Base-by-base conservation (phyloP, 2,888 invertebrate species). In the Coenonympha arcania region DNA sequence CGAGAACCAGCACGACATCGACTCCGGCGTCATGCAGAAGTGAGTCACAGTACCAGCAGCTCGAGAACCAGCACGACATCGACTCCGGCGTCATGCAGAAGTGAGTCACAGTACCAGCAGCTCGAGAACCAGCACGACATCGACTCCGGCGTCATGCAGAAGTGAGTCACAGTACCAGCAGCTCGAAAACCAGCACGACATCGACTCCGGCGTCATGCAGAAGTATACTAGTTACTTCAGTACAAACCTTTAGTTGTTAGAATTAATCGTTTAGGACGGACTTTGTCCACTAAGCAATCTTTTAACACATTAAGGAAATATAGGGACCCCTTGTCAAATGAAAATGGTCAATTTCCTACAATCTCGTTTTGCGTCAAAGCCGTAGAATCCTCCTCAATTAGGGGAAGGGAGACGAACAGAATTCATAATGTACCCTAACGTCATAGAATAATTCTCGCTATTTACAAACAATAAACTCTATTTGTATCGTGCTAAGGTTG, bases 121-220 rank as follows among this genome's bases (percentile, higher is more conserved):
- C 79, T 93, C 24, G 90, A 90, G 71, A 90, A 90, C 69, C 90
- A 91, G 74, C 92, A 92, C 71, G 91, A 93, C 60, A 88, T 92
- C 28, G 93, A 93, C 66, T 89, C 91, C 0, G 89, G 89, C 2
- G 91, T 92, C 41, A 91, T 92, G 91, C 89, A 92, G 58, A 91
- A 88, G 89, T 90, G 85, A 52, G 93, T 91, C 75, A 88, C 88
- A 93, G 70, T 93, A 93, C 74, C 92, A 92, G 71, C 90, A 90
- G 68, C 79, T 93, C 24, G 90, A 90, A 71, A 90, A 90, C 69
- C 90, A 91, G 74, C 92, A 92, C 71, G 91, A 93, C 60, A 88
- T 92, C 28, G 93, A 93, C 66, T 89, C 91, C 0, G 89, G 89
- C 2, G 91, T 92, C 41, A 91, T 92, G 91, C 89, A 92, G 58